Conservation (phyloP, 2,113 vertebrate species). For the Lanius collurio region DNA sequence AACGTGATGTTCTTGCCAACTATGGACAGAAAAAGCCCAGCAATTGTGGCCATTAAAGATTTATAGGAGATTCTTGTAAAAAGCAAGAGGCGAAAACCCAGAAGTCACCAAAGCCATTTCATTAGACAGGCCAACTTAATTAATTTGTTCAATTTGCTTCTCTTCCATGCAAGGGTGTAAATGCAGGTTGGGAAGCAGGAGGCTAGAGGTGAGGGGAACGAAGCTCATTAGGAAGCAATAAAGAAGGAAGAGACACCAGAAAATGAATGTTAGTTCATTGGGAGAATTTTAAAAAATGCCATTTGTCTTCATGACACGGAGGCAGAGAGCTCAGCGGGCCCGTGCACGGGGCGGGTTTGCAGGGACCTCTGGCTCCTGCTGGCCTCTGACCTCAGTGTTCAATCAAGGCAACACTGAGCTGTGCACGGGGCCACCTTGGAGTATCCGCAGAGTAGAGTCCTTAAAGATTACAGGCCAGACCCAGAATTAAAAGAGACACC, state of each 20-base stretch:
- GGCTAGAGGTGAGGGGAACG: constrained; percentile 25
- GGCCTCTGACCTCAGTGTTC: constrained; percentile 63
- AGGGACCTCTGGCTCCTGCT: constrained; percentile 59
- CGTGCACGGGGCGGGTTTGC: constrained; percentile 33
- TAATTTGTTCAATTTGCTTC: constrained; percentile 5
- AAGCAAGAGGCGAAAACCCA: neutral
- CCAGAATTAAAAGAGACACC: neutral
- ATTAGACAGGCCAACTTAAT: constrained; percentile 13
- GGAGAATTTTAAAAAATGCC: constrained; percentile 48
- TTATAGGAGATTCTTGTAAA: neutral
- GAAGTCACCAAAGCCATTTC: neutral
- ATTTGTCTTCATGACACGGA: constrained; percentile 76
- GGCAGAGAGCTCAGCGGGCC: constrained; percentile 33
- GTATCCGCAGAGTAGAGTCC: neutral
- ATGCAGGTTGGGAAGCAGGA: constrained; percentile 5
- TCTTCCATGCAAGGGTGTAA: neutral
- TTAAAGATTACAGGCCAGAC: neutral
- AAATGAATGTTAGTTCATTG: constrained; percentile 45
- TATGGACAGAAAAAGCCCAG: neutral
- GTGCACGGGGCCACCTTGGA: neutral
- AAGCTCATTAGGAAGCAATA: constrained; percentile 71
- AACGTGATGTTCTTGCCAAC: neutral
- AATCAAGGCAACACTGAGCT: constrained; percentile 36
- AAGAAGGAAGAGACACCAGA: constrained; percentile 21
- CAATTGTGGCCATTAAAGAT: neutral